phyloP scores from a whole-genome alignment of 2,113 vertebrate genomes.

The Tapirus terrestris region DNA sequence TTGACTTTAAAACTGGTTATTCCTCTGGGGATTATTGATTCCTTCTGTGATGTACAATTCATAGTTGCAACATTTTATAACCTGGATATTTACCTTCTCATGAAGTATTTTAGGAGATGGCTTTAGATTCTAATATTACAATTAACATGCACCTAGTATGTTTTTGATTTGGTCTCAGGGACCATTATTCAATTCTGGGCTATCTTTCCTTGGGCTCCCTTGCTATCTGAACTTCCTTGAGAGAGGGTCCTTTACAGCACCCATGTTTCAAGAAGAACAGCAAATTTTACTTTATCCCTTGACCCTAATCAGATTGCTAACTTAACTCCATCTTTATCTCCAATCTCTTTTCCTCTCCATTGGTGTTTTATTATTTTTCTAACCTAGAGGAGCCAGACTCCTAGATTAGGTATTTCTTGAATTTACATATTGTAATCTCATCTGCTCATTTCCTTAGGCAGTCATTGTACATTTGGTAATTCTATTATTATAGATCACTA shows the following conservation, averaged over 20 bases:
- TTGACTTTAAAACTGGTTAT: neutral
- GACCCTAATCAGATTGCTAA: slow-evolving; percentile 58
- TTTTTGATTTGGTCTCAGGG: neutral
- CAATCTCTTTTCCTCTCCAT: slow-evolving; percentile 35
- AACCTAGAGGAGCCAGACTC: slow-evolving; percentile 71
- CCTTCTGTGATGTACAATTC: neutral
- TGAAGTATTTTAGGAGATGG: slow-evolving; percentile 12
- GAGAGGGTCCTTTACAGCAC: neutral
- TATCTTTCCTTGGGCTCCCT: neutral
- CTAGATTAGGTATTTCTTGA: slow-evolving; percentile 70
- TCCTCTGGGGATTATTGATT: neutral
- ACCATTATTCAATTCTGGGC: neutral
- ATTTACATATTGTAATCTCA: slow-evolving; percentile 80
- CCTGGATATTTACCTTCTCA: neutral
- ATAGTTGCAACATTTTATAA: neutral
- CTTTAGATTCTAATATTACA: slow-evolving; percentile 24
- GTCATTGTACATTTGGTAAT: slow-evolving; percentile 72
- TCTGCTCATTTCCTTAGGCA: slow-evolving; percentile 74
- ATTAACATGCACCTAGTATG: neutral
- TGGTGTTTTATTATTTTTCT: slow-evolving; percentile 72
- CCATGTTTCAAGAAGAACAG: neutral
- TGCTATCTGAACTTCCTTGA: neutral
- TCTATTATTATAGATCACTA: slow-evolving; percentile 76
- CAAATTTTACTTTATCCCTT: slow-evolving; percentile 33
- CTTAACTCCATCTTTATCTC: slow-evolving; percentile 54